These are phyloP conservation scores for Urocolius indicus DNA, from an alignment of 2,113 vertebrate genomes.

Conservation along the genomic window DNA sequence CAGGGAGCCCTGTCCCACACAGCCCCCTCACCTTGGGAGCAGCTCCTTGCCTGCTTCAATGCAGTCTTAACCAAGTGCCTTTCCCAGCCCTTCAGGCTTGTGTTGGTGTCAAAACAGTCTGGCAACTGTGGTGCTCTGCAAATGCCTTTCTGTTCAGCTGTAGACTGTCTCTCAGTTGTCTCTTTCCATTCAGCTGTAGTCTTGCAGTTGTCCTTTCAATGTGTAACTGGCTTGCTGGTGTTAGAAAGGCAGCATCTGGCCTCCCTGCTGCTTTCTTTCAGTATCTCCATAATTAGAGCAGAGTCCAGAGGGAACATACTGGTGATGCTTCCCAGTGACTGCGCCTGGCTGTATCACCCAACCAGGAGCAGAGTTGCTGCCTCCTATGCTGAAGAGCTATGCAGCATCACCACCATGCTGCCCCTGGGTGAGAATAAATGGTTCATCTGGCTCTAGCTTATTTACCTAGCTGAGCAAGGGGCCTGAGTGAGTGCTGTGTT, in stretches of 20 bases:
- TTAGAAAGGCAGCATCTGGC: not conserved
- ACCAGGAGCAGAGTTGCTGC: not conserved
- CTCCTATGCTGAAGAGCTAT: accelerated
- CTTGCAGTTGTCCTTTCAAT: not conserved
- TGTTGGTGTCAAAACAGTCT: not conserved
- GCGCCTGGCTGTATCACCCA: accelerated
- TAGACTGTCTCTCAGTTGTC: not conserved
- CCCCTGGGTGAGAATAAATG: not conserved
- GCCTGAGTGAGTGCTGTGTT: not conserved
- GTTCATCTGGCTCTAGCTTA: not conserved
- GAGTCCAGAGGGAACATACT: not conserved
- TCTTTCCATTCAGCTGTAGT: not conserved
- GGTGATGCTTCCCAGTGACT: not conserved
- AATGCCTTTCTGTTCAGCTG: not conserved
- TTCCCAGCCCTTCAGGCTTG: not conserved
- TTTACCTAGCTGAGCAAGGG: not conserved
- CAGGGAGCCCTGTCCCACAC: not conserved
- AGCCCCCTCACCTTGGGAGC: accelerated
- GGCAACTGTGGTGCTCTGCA: not conserved
- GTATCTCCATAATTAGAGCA: not conserved
- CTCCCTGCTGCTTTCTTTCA: not conserved
- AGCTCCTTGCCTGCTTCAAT: accelerated
- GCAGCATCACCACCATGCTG: not conserved
- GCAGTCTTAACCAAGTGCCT: not conserved
- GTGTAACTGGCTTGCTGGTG: not conserved